Evolutionary conservation across 2,113 vertebrate species (phyloP), one percentile per base, ranked within the genome.

Genomic region (Mirza zaza): DNA sequence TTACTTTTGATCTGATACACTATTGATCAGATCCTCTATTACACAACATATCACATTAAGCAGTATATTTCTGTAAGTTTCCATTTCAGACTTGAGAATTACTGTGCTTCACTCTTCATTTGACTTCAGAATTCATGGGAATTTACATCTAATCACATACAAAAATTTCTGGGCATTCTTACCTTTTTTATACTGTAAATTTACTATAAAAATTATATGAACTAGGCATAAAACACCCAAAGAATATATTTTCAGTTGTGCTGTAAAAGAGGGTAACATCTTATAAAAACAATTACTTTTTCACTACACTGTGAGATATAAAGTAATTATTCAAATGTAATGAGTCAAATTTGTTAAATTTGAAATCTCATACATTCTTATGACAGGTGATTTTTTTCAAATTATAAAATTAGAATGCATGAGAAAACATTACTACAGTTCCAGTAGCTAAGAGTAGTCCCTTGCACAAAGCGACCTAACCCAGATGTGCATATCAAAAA

Each of bases 371-470:
- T 3, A n/a, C 14, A 29, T 93, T 25, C 86, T 96, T 92, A 76
- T 32, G 34, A 55, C 3, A 3, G 39, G 17, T 68, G 10, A 55
- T 67, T 90, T 83, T 89, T 93, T 86, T 52, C 67, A 91, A 94
- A 84, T 76, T 77, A 81, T 59, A 91, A 82, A 94, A 87, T 94
- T 94, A 76, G 25, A 89, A 57, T 36, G 0, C 25, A 88, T 81
- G 81, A 91, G 39, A 95, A 90, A 90, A 63, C 36, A 52, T 65
- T 27, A 59, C 27, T 42, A 29, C 25, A 90, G 29, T 48, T 88
- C 11, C 82, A 23, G 20, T 1, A 92, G 29, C n/a, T 70, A 34
- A 45, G 18, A 81, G 42, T 20, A 48, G n/a, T 45, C 42, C 75
- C 67, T 45, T 77, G 21, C 4, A 48, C 68, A 70, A 61, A 90